These are phyloP conservation scores for Noctilio leporinus DNA, from an alignment of 2,113 vertebrate species.

Conservation along the genomic window DNA sequence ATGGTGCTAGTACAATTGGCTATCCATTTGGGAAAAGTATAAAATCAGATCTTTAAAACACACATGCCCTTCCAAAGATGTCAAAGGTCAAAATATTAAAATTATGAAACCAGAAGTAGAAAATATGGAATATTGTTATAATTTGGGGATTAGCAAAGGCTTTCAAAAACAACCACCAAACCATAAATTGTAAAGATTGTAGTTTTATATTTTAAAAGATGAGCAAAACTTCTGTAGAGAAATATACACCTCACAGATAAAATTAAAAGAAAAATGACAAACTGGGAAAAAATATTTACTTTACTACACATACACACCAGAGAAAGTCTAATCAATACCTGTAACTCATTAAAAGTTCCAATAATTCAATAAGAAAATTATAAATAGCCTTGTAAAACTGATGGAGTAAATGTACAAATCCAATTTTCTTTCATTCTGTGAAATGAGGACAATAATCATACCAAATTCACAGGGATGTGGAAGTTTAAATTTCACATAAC, in stretches of 20 bases:
- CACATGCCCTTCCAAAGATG: not conserved
- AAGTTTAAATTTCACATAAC: not conserved
- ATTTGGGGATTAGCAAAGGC: not conserved
- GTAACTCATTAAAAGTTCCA: not conserved
- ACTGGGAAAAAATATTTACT: not conserved
- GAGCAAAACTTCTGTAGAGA: not conserved
- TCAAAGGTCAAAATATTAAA: conserved; percentile 23
- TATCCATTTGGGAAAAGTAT: not conserved
- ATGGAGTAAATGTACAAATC: not conserved
- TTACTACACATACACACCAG: not conserved
- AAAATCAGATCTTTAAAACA: not conserved
- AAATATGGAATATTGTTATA: not conserved
- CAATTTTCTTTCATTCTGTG: not conserved
- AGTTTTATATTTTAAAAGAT: not conserved
- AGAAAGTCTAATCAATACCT: not conserved
- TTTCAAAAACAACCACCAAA: not conserved
- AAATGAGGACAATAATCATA: not conserved
- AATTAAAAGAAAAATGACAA: not conserved
- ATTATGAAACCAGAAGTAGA: not conserved
- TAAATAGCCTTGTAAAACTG: not conserved
- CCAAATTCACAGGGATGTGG: not conserved
- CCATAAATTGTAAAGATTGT: not conserved
- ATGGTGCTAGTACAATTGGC: not conserved
- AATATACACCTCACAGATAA: not conserved
- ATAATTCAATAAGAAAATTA: not conserved